Evolutionary conservation across 2,113 vertebrate genomes (phyloP).

Genomic region (Cnemophilus loriae): DNA sequence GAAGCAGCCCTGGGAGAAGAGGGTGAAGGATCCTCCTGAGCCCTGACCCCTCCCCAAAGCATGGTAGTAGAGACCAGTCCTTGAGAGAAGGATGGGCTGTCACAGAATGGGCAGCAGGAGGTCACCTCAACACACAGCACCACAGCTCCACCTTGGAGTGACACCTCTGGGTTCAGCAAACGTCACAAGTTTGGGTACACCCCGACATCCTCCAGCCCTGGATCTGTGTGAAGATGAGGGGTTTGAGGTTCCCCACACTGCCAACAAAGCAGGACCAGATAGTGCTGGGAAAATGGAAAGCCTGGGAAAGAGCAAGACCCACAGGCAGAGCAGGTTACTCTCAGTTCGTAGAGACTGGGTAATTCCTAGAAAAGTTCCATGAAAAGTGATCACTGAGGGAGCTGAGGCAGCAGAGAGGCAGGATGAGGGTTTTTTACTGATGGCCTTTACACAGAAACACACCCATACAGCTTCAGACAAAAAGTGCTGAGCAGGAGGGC

Average conservation of each 20-base stretch:
- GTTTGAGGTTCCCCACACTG: neutral
- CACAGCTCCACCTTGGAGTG: neutral
- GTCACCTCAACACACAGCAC: neutral
- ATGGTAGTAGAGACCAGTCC: neutral
- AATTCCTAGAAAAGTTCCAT: neutral
- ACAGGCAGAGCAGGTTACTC: neutral
- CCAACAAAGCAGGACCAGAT: neutral
- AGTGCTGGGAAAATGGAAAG: neutral
- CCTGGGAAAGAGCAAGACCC: neutral
- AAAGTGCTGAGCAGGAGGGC: neutral
- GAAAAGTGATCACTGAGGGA: neutral
- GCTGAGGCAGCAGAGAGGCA: neutral
- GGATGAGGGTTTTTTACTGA: neutral
- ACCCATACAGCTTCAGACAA: neutral
- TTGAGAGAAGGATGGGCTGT: neutral
- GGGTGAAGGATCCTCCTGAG: neutral
- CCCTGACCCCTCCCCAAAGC: fast-evolving
- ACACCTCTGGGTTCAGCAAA: neutral
- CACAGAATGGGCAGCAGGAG: neutral
- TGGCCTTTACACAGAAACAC: neutral
- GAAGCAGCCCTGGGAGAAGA: neutral
- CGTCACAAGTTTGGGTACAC: neutral
- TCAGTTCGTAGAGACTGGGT: neutral
- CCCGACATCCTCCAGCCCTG: neutral
- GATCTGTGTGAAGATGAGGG: neutral